Evolutionary conservation across 2,113 vertebrate species (phyloP).

Genomic region (Gallinago undulata): DNA sequence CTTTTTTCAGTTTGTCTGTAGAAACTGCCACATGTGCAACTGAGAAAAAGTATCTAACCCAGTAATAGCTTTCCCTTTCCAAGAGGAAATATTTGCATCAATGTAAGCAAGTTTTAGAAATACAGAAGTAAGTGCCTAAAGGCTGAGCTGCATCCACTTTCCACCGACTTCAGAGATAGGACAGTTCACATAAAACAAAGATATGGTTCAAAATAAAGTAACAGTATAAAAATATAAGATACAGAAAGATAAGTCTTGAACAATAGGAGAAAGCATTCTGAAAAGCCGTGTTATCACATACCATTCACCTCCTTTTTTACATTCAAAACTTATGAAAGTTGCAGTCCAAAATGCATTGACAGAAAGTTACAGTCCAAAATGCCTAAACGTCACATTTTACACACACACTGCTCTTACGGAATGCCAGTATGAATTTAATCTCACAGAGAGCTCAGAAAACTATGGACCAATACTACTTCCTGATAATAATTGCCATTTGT

Average conservation of each 20-base stretch:
- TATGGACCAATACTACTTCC: background rate
- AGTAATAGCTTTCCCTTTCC: constrained; percentile 21
- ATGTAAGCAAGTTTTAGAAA: background rate
- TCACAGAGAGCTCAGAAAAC: background rate
- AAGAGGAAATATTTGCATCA: constrained; percentile 40
- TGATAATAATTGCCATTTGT: background rate
- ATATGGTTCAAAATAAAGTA: background rate
- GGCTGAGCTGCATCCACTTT: background rate
- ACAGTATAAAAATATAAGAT: background rate
- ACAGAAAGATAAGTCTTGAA: background rate
- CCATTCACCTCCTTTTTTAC: background rate
- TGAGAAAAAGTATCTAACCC: background rate
- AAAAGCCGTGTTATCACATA: background rate
- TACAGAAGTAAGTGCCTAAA: background rate
- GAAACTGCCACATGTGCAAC: constrained; percentile 40
- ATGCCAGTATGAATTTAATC: background rate
- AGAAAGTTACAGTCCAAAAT: background rate
- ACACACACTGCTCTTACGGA: background rate
- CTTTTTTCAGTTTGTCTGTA: background rate
- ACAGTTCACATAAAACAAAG: background rate
- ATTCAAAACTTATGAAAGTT: background rate
- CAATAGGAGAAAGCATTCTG: background rate
- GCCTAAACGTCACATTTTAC: background rate
- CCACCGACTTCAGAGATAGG: background rate
- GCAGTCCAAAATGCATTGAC: background rate